Percentiles rank a stretch among this genome's conserved stretches.
These are phyloP conservation scores for Campaea margaritaria DNA, from an alignment of 2,888 invertebrate genomes.

Conservation along the genomic window DNA sequence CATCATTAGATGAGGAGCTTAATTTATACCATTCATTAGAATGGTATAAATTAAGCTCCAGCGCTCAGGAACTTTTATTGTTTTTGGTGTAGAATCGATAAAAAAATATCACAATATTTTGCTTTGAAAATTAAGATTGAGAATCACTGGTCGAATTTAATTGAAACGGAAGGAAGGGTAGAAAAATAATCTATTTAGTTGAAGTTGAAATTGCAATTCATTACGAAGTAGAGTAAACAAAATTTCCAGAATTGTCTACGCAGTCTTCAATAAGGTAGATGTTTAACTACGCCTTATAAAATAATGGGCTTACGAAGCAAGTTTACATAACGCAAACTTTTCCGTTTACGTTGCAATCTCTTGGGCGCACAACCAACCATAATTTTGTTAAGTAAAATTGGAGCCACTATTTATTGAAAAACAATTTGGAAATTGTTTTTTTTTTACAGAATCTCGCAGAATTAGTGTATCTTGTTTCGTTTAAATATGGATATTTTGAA, in stretches of 20 bases:
- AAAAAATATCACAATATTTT: no score
- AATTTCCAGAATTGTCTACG: slow-evolving; percentile 19
- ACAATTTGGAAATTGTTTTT: slow-evolving; percentile 4
- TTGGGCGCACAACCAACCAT: slow-evolving; percentile 4
- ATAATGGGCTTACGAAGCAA: slow-evolving; percentile 20
- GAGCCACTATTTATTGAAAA: slow-evolving; percentile 3
- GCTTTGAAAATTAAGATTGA: no score
- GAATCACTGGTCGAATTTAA: no score
- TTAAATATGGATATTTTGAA: not conserved
- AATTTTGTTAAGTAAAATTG: slow-evolving; percentile 15
- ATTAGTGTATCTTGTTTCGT: not conserved
- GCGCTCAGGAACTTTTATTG: no score
- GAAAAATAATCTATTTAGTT: no score
- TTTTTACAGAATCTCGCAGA: not conserved
- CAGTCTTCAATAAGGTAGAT: slow-evolving; percentile 20
- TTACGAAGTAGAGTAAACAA: not conserved
- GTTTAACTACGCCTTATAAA: slow-evolving; percentile 17
- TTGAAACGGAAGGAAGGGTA: no score
- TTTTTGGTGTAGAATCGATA: no score
- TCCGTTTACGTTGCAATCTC: slow-evolving; percentile 16
- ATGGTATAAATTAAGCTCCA: no score
- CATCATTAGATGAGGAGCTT: no score
- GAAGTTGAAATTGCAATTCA: no score
- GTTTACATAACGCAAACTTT: slow-evolving; percentile 19
- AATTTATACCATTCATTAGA: no score